Base-by-base conservation (phyloP, 2,113 vertebrate species). In the Psephotus haematonotus region DNA sequence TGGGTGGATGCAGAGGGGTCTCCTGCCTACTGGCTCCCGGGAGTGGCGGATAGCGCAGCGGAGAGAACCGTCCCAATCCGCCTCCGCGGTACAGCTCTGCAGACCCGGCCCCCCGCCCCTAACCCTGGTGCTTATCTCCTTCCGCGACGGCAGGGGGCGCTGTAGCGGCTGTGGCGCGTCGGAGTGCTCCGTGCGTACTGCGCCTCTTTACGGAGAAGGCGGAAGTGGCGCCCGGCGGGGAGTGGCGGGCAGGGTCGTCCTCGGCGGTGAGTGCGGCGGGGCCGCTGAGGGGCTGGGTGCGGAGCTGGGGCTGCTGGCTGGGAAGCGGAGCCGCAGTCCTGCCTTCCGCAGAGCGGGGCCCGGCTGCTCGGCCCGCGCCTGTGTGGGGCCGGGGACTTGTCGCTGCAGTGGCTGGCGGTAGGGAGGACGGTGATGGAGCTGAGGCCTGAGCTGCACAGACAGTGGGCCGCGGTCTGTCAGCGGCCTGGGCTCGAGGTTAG, bases 401-500 rank as follows among this genome's bases (percentile, higher is more conserved):
- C 13, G 27, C 22, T 6, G 6, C 6, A 31, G 33, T 62, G 22
- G 31, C 15, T 60, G 2, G 60, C 28, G 28, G 8, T 2, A 5
- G 24, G 5, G 8, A 25, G 46, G 69, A 59, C 69, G 17, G 35
- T 15, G 12, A 0, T 24, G 11, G 2, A 39, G n/a, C 62, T 2
- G 89, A 8, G 57, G 24, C 16, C n/a, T 43, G 14, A 39, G 13
- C 55, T 7, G 20, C 31, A 13, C 53, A 33, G 29, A 33, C 4
- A 33, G 44, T 17, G 29, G 3, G 43, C 53, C 15, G 16, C 3
- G 41, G 53, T 31, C 17, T 8, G 33, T 2, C 70, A 5, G 62
- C 23, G 22, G 52, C 46, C 3, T 39, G 22, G 60, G n/a, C 67
- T 13, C 35, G 0, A 27, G 1, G 43, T 1, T 7, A 2, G 10